Evolutionary conservation across 2,888 invertebrate genomes (phyloP), one percentile per base, ranked within the genome.

Genomic region (Stenodera caucasica): DNA sequence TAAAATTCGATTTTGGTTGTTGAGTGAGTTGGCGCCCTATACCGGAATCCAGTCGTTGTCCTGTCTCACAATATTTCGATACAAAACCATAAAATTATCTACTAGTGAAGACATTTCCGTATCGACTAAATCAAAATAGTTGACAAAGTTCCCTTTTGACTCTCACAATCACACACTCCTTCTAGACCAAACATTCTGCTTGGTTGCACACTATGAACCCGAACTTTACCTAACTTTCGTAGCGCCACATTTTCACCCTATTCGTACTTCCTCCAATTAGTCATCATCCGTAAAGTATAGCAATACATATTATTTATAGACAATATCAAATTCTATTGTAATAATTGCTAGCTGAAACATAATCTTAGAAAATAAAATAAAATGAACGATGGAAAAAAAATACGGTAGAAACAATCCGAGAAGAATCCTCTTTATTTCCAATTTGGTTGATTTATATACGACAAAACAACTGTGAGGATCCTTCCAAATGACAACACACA

Each of bases 111-210:
- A 69, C 74, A 71, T 72, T 77, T 77, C 77, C 77, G 76, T 69
- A 73, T 71, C 74, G 67, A 68, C 70, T 78, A 78, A 77, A 78
- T 78, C 78, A 78, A 77, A 78, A 77, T 68, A 69, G 68, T 63
- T 51, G 64, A 65, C 63, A 70, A 69, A 68, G 67, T 72, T 71
- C 74, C 73, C 69, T 70, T 26, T 69, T 67, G 69, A 69, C 65
- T 70, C 61, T 61, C 64, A 68, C 64, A 45, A 62, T 63, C 64
- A 68, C 56, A 74, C 71, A 75, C 75, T 75, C 75, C 73, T 72
- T 72, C 69, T 72, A 75, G 74, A 75, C 73, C 73, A 71, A 74
- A 72, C 72, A 77, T 77, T 77, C 75, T 76, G 75, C 76, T 74
- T 67, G 68, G 75, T 66, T 77, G 72, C 75, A 75, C 76, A 72